A percentile compares a stretch with the other conserved stretches of the same genome.
These are phyloP conservation scores for Piprites chloris DNA, from an alignment of 2,113 vertebrate species.

Conservation along the genomic window DNA sequence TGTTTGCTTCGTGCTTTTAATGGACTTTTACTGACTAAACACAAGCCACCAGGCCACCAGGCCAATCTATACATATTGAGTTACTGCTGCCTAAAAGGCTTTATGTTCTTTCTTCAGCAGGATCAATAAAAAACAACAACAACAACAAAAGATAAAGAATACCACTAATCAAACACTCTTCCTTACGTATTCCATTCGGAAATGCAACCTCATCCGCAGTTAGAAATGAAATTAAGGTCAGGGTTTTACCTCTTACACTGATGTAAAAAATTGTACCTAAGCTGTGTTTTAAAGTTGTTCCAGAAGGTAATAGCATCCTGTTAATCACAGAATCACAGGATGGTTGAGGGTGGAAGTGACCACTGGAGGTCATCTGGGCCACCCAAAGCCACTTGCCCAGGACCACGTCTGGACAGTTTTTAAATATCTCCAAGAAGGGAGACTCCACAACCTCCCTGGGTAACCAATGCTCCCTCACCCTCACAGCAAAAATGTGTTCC, in stretches of 20 bases:
- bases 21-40: background rate
- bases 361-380: background rate
- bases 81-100: background rate
- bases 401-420: accelerated
- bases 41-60: background rate
- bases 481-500: background rate
- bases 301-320: background rate
- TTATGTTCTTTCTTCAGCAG: background rate
- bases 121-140: background rate
- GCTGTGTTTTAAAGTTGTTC: background rate
- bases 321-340: background rate
- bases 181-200: background rate
- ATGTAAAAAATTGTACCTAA: background rate
- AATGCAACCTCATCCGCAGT: background rate
- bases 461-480: background rate
- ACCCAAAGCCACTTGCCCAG: background rate
- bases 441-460: background rate
- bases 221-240: background rate
- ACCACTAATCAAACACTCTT: background rate
- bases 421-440: background rate
- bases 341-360: background rate
- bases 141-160: background rate
- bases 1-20: background rate
- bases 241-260: background rate
- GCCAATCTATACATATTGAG: constrained; percentile 2